Conservation (phyloP, 2,113 vertebrate species). For the Vanacampus margaritifer region DNA sequence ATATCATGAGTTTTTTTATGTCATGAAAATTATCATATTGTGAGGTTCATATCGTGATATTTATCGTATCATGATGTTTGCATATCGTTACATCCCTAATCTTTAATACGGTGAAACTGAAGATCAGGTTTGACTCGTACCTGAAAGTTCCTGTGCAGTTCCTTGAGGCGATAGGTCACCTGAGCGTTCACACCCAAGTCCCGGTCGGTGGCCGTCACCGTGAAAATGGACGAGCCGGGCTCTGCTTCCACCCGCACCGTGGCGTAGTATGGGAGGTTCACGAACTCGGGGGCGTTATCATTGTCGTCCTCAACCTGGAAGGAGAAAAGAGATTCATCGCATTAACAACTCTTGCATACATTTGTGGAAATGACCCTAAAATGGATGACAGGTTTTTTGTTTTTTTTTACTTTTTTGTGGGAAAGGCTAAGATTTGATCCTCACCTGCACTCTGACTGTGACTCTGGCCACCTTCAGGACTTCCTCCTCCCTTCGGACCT, state of each 20-base stretch:
- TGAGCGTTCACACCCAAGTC: constrained; percentile 86
- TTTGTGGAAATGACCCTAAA: neutral
- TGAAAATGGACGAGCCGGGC: constrained; percentile 85
- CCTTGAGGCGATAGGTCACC: constrained; percentile 82
- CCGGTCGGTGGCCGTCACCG: constrained; percentile 83
- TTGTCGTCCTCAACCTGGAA: constrained; percentile 87
- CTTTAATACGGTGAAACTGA: no score
- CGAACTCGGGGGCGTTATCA: constrained; percentile 88
- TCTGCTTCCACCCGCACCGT: constrained; percentile 90
- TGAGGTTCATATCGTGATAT: no score
- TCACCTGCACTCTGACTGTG: constrained; percentile 80
- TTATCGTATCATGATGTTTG: no score
- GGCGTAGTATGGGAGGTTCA: constrained; percentile 92
- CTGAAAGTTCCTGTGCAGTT: constrained; percentile 88
- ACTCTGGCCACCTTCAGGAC: constrained; percentile 85
- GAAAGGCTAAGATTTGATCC: constrained; percentile 61
- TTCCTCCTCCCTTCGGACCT: constrained; percentile 87
- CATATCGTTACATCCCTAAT: no score
- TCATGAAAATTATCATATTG: no score
- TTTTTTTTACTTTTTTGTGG: neutral
- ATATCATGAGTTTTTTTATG: no score
- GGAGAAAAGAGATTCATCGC: neutral
- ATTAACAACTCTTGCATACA: neutral
- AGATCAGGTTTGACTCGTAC: constrained; percentile 24
- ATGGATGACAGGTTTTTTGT: neutral